Conservation (phyloP, 2,113 vertebrate species). For the Mustela lutreola region DNA sequence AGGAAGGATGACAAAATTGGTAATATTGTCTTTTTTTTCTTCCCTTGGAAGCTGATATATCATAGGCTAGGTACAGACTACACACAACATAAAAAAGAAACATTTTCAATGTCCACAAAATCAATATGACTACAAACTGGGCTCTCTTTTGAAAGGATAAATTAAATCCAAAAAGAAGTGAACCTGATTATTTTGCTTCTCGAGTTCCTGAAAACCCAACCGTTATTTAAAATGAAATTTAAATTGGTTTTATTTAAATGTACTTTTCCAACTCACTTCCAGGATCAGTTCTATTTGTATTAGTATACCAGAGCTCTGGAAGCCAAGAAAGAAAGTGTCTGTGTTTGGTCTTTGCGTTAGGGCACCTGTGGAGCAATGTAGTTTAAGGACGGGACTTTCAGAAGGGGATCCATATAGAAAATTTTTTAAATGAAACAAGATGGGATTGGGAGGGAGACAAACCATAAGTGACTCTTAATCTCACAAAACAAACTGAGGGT, state of each 20-base stretch:
- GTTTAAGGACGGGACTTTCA: background rate
- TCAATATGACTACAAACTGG: slow-evolving; percentile 32
- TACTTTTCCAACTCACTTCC: background rate
- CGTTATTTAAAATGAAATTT: slow-evolving; percentile 29
- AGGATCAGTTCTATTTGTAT: slow-evolving; percentile 17
- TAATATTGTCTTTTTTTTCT: background rate
- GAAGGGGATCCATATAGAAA: background rate
- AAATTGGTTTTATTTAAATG: slow-evolving; percentile 30
- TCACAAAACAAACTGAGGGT: too few relatives aligned
- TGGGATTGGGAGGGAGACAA: too few relatives aligned
- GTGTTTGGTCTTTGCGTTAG: background rate
- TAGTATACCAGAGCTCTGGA: background rate
- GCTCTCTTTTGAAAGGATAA: slow-evolving; percentile 49
- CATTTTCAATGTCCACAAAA: slow-evolving; percentile 63
- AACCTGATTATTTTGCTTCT: slow-evolving; percentile 30
- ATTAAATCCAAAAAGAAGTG: background rate
- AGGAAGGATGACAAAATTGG: background rate
- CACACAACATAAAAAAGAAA: slow-evolving; percentile 26
- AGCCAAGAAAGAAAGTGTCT: background rate
- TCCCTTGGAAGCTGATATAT: background rate
- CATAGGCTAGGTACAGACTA: background rate
- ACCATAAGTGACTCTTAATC: too few relatives aligned
- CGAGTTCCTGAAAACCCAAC: background rate
- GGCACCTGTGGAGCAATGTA: rapidly evolving
- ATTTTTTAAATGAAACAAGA: background rate